phyloP scores from a whole-genome alignment of 2,113 vertebrate species.

The Balaenoptera acutorostrata region DNA sequence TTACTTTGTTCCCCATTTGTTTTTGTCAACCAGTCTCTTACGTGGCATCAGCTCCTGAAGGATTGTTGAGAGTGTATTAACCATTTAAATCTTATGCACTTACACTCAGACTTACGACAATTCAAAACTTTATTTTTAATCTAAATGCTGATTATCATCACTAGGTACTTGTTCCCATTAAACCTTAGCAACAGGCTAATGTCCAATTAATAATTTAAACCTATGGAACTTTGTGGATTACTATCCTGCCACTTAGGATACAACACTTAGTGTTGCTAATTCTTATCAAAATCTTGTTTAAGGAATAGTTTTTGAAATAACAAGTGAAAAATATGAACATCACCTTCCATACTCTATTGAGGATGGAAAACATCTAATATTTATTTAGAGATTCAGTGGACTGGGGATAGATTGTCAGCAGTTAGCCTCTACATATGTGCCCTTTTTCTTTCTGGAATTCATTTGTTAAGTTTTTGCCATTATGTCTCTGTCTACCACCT shows the following conservation, averaged over 20 bases:
- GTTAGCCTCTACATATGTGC: not conserved
- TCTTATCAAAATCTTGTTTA: not conserved
- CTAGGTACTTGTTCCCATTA: not conserved
- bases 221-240: not conserved
- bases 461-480: not conserved
- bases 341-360: not conserved
- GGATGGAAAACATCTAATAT: not conserved
- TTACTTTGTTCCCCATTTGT: not conserved
- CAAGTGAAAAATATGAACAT: not conserved
- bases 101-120: not conserved
- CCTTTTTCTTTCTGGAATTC: not conserved
- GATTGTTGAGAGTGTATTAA: not conserved
- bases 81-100: not conserved
- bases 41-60: not conserved
- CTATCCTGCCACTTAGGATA: not conserved
- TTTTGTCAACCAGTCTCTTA: not conserved
- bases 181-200: not conserved
- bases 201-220: not conserved
- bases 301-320: not conserved
- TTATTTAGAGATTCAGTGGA: not conserved
- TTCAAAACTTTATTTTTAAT: conserved; percentile 18
- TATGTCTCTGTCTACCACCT: not conserved
- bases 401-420: not conserved
- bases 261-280: not conserved
- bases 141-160: not conserved